These are phyloP conservation scores for Tragopan temminckii DNA, from an alignment of 2,797 vertebrate species.

Conservation along the genomic window DNA sequence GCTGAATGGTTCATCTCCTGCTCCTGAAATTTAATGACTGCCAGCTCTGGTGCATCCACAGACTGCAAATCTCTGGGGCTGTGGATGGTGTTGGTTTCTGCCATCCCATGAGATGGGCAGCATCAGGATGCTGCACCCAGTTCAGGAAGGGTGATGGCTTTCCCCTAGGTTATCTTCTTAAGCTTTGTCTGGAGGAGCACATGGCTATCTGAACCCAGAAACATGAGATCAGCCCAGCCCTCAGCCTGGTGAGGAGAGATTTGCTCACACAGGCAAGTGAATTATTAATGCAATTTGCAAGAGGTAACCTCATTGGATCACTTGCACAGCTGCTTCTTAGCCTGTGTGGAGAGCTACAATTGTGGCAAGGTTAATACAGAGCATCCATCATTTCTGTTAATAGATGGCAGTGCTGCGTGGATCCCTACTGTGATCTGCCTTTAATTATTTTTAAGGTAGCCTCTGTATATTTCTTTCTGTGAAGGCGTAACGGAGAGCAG, in stretches of 20 bases:
- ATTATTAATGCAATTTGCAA: constrained; percentile 71
- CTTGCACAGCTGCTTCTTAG: constrained; percentile 8
- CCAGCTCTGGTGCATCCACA: neutral
- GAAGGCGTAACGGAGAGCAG: constrained; percentile 6
- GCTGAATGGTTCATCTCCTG: neutral
- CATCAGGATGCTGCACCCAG: neutral
- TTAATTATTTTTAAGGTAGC: constrained; percentile 72
- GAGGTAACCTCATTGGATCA: constrained; percentile 53
- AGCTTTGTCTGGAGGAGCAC: neutral
- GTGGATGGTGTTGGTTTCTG: neutral
- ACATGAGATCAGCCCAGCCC: neutral
- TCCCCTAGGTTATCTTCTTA: neutral
- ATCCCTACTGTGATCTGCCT: constrained; percentile 55
- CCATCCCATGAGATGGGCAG: neutral
- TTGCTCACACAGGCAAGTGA: constrained; percentile 50
- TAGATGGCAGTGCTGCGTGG: constrained; percentile 38
- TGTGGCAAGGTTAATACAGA: constrained; percentile 63
- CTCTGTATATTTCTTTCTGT: constrained; percentile 41
- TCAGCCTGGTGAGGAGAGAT: constrained; percentile 32
- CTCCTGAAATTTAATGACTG: neutral
- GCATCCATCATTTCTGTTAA: constrained; percentile 72
- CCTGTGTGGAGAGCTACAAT: constrained; percentile 1
- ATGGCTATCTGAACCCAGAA: neutral
- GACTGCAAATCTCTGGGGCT: neutral
- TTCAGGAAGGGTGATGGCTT: neutral